Percentiles rank a stretch among this genome's conserved stretches.
Evolutionary conservation across 2,888 invertebrate species (phyloP).

Genomic region (Dynastes grantii): DNA sequence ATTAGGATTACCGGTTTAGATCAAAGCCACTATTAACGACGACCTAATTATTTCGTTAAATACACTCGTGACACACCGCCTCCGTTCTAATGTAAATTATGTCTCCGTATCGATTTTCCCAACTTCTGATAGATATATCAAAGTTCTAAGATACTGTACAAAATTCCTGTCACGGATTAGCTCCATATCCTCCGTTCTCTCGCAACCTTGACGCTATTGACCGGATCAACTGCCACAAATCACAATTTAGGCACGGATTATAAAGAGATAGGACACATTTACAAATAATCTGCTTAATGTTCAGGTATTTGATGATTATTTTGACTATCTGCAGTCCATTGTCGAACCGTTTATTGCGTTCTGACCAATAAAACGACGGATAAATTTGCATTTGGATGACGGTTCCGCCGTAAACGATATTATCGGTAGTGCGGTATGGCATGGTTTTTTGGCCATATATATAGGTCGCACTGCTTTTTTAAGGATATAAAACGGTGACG

Average conservation of each 20-base stretch:
- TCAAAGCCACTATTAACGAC: conserved; percentile 39
- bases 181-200: conserved; percentile 31
- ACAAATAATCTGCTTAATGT: conserved; percentile 39
- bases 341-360: conserved; percentile 42
- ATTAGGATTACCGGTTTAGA: conserved; percentile 38
- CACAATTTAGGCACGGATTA: conserved; percentile 61
- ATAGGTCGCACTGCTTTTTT: background rate
- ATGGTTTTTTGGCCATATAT: background rate
- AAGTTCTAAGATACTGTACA: conserved; percentile 55
- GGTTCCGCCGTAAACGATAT: conserved; percentile 23
- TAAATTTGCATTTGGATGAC: conserved; percentile 47
- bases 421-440: conserved; percentile 14
- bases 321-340: conserved; percentile 42
- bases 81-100: conserved; percentile 33
- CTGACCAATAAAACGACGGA: conserved; percentile 40
- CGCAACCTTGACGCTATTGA: conserved; percentile 60
- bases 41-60: conserved; percentile 46
- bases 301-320: conserved; percentile 46
- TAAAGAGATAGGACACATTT: conserved; percentile 31
- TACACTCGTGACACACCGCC: conserved; percentile 30
- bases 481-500: background rate
- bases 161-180: conserved; percentile 48
- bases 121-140: conserved; percentile 65
- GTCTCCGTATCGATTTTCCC: conserved; percentile 47
- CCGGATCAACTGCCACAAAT: conserved; percentile 64